phyloP scores from a whole-genome alignment of 2,888 invertebrate genomes.

The Chymomyza procnemis region DNA sequence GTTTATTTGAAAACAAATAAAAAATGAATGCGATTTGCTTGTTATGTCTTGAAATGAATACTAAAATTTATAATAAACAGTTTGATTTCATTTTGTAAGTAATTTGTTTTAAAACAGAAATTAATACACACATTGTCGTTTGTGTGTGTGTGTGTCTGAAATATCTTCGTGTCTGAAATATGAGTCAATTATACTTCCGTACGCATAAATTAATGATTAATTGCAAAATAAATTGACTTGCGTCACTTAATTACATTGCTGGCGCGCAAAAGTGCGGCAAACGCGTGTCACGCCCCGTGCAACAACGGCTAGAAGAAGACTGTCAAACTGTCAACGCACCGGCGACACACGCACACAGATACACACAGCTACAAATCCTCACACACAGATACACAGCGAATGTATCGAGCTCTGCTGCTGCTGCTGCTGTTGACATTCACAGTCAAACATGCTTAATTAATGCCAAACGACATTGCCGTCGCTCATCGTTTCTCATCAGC shows the following conservation, averaged over 20 bases:
- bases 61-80: neutral
- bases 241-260: conserved; percentile 69
- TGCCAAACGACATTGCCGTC: conserved; percentile 55
- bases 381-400: conserved; percentile 24
- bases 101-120: neutral
- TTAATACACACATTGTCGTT: neutral
- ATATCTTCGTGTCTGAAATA: conserved; percentile 53
- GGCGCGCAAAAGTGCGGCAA: conserved; percentile 37
- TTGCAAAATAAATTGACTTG: conserved; percentile 76
- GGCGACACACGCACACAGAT: neutral
- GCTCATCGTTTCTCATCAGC: conserved; percentile 20
- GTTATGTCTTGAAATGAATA: neutral
- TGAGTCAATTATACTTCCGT: conserved; percentile 70
- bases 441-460: conserved; percentile 74
- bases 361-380: conserved; percentile 29
- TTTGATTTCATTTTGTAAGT: neutral
- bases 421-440: conserved; percentile 67
- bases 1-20: neutral
- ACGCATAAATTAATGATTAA: conserved; percentile 75
- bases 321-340: neutral
- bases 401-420: conserved; percentile 25
- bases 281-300: conserved; percentile 33
- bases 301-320: conserved; percentile 26
- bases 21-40: neutral
- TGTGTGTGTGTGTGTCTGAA: neutral